A percentile compares a stretch with the other conserved stretches of the same genome.
These are phyloP conservation scores for Taxidea taxus DNA, from an alignment of 2,113 vertebrate genomes.

Conservation along the genomic window DNA sequence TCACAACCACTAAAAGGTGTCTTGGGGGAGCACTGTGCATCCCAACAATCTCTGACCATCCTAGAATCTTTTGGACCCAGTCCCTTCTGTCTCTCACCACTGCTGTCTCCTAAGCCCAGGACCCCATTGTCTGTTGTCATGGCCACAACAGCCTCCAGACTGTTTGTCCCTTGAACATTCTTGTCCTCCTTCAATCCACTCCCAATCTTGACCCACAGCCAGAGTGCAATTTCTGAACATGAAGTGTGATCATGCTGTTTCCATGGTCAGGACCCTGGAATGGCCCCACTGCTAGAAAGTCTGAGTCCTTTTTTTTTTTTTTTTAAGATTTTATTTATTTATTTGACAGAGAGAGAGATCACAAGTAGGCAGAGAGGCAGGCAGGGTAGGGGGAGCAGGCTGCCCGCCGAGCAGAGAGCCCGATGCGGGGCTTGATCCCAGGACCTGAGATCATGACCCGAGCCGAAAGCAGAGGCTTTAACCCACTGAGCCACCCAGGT, in stretches of 20 bases:
- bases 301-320: too few relatives aligned
- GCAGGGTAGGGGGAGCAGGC: too few relatives aligned
- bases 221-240: neutral
- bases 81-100: neutral
- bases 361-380: too few relatives aligned
- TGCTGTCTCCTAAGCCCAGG: neutral
- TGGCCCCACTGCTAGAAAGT: neutral
- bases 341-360: too few relatives aligned
- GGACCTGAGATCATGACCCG: too few relatives aligned
- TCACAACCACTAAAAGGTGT: neutral
- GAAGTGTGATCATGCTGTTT: neutral
- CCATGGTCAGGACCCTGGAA: neutral
- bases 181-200: neutral
- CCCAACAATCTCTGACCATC: neutral
- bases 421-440: too few relatives aligned
- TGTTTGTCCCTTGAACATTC: neutral
- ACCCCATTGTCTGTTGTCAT: fast-evolving
- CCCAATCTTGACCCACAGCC: neutral
- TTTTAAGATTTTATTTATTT: too few relatives aligned
- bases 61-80: neutral
- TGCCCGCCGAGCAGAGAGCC: too few relatives aligned
- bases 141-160: neutral
- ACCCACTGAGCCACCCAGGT: too few relatives aligned
- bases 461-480: too few relatives aligned
- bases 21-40: fast-evolving